Conservation (phyloP, 1,140 invertebrate genomes). For the Littorina saxatilis region DNA sequence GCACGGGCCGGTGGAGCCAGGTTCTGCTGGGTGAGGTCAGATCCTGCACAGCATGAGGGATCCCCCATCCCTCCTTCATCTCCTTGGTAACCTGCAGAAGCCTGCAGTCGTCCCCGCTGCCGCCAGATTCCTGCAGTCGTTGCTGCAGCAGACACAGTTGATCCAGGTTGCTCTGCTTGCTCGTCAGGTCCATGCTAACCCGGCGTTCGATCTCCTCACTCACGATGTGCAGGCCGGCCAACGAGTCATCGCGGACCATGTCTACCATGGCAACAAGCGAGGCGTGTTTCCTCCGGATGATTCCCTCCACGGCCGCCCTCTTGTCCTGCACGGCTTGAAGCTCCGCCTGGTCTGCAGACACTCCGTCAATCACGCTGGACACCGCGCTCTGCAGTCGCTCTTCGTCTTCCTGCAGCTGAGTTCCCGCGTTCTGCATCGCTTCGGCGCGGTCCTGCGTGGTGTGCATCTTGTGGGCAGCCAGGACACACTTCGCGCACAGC, state of each 20-base stretch:
- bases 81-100: neutral
- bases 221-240: neutral
- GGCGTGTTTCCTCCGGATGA: neutral
- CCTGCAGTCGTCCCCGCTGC: neutral
- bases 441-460: neutral
- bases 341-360: neutral
- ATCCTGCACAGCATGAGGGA: neutral
- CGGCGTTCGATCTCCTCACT: neutral
- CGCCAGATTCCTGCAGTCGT: neutral
- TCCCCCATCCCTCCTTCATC: neutral
- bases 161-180: neutral
- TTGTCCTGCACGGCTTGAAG: neutral
- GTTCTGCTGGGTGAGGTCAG: neutral
- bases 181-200: neutral
- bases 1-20: neutral
- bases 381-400: neutral
- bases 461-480: neutral
- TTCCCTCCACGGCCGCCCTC: neutral
- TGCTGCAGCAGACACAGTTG: neutral
- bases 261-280: neutral
- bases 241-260: neutral
- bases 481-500: neutral
- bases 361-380: neutral
- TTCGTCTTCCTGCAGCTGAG: neutral
- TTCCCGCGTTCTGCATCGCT: neutral